phyloP scores from a whole-genome alignment of 2,888 invertebrate species.

The Diachrysia chrysitis region DNA sequence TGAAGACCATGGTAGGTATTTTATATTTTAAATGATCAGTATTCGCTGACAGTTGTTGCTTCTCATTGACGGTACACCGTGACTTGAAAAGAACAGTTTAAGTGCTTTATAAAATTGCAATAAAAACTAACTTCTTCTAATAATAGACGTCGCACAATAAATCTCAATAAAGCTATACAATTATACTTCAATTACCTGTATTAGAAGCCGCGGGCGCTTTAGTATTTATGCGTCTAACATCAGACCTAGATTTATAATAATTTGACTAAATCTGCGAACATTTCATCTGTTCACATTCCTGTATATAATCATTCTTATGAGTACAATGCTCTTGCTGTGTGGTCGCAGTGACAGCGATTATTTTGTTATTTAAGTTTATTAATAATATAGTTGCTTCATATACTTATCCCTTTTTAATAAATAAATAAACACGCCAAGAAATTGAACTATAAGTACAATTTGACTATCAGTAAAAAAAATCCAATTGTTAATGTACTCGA shows the following conservation, averaged over 20 bases:
- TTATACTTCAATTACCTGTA: background rate
- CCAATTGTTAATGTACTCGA: too few relatives aligned
- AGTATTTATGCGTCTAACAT: background rate
- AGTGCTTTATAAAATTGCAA: too few relatives aligned
- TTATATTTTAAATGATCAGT: background rate
- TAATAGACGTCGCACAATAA: background rate
- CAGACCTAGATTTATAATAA: background rate
- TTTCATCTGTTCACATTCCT: constrained; percentile 27
- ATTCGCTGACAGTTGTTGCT: background rate
- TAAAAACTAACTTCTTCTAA: too few relatives aligned
- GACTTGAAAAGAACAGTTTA: too few relatives aligned
- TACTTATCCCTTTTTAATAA: too few relatives aligned
- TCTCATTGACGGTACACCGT: too few relatives aligned
- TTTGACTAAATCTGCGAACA: constrained; percentile 10
- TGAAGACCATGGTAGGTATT: background rate
- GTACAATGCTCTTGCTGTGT: constrained; percentile 31
- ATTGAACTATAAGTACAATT: background rate
- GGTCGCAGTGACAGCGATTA: constrained; percentile 25
- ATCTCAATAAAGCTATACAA: background rate
- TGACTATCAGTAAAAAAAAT: too few relatives aligned
- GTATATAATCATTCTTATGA: constrained; percentile 39
- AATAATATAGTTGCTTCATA: too few relatives aligned
- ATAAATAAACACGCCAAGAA: background rate
- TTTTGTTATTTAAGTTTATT: background rate
- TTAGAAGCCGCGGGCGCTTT: background rate